Base-by-base conservation (phyloP, 64 coral and sea anemone genomes). In the Pocillopora verrucosa region DNA sequence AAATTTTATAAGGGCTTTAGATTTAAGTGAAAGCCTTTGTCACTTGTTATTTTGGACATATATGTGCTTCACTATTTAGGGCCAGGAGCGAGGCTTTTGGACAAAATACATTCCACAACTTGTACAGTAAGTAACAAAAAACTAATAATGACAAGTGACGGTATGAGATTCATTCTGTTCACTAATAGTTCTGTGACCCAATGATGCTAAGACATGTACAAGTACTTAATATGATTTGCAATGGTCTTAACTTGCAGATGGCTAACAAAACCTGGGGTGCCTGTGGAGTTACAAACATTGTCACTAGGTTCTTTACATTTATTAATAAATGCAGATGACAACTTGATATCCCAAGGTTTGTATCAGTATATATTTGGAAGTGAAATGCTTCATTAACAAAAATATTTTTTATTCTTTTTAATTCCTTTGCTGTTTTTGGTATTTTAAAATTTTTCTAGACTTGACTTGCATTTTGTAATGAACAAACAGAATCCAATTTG, bases 71-170 rank as follows among this genome's bases (percentile, higher is more conserved):
- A 30, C 37, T 20, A 35, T 90, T 26, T 16, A 90, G 89, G 89
- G 89, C 10, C 79, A 83, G 35, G 89, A 92, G 14, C 74, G 60
- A 73, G 90, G 90, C 20, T 87, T 64, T 63, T 92, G 90, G 90
- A 68, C 82, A 70, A 87, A 68, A 11, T 83, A 92, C 85, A 16
- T 72, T 26, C 90, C 90, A 58, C 82, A 86, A 35, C 82, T 92
- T 74, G 63, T 79, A 11, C 83, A 72, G 90, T 87, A 72, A 61
- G 75, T 38, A 67, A 68, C 35, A 19, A 2, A 11, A 10, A 56
- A 4, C 9, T 16, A 19, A 56, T 2, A 3, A 38, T 76, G 17
- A 16, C 64, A 67, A 20, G 64, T 67, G 16, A 20, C 20, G 17
- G 64, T n/a, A 9, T 80, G 1, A 51, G 41, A 51, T 51, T 51